phyloP scores from a whole-genome alignment of 2,888 invertebrate species.

The Papilio demoleus region DNA sequence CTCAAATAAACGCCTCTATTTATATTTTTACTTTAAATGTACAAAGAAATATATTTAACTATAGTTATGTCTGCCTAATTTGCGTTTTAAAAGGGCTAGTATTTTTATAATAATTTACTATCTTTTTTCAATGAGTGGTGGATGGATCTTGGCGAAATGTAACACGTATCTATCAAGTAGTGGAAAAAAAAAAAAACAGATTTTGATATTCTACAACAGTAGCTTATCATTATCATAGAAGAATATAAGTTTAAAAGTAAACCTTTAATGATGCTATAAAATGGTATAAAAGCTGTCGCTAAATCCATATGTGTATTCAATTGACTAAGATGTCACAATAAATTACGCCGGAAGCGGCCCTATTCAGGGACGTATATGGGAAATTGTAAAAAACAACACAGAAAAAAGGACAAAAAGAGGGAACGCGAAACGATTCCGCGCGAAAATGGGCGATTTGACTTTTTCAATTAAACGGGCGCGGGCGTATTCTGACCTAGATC shows the following conservation, averaged over 20 bases:
- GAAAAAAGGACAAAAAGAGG: constrained; percentile 44
- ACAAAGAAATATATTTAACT: background rate
- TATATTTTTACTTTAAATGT: background rate
- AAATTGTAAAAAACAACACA: constrained; percentile 44
- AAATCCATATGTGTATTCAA: constrained; percentile 26
- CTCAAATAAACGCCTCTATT: background rate
- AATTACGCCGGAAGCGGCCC: constrained; percentile 45
- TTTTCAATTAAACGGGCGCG: constrained; percentile 73
- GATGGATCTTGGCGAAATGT: too few species aligned
- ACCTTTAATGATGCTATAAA: background rate
- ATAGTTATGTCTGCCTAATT: too few species aligned
- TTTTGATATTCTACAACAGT: too few species aligned
- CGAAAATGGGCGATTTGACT: constrained; percentile 77
- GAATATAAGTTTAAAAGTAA: background rate
- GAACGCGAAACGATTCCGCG: constrained; percentile 62
- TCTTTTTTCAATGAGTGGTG: too few species aligned
- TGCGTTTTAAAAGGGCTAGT: too few species aligned
- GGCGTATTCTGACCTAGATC: constrained; percentile 65
- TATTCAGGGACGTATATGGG: constrained; percentile 46
- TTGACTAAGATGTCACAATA: constrained; percentile 37
- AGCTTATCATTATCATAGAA: too few species aligned
- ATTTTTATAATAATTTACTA: too few species aligned
- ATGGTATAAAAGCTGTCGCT: background rate
- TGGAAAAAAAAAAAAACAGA: too few species aligned
- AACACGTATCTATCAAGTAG: too few species aligned